Percentiles rank a stretch among this genome's conserved stretches.
Conservation (phyloP, 92 coral and sea anemone species). For the Epizoanthus stellaris region DNA sequence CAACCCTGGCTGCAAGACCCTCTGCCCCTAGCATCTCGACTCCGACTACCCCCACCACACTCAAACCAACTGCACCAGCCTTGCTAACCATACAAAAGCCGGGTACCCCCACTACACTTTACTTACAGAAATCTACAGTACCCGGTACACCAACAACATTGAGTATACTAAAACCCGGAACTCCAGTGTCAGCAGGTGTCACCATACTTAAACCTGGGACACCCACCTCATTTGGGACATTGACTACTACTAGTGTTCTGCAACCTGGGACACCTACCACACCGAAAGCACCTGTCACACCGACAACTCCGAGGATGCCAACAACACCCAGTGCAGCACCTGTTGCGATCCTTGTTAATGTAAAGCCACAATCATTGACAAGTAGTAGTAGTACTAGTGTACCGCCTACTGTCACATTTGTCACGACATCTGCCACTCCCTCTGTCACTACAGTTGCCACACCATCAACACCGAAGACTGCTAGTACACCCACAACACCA, state of each 20-base stretch:
- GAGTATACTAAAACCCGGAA: conserved; percentile 36
- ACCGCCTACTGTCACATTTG: conserved; percentile 13
- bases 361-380: neutral
- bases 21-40: conserved; percentile 82
- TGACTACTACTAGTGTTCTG: neutral
- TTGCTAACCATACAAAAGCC: conserved; percentile 69
- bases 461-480: conserved; percentile 6
- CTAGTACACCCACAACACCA: neutral
- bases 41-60: conserved; percentile 69
- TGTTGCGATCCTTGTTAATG: conserved; percentile 26
- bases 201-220: conserved; percentile 26
- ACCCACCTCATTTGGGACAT: conserved; percentile 16
- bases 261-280: conserved; percentile 16
- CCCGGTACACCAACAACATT: conserved; percentile 43
- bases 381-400: neutral
- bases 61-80: conserved; percentile 61
- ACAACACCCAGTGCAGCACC: conserved; percentile 2
- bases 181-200: conserved; percentile 37
- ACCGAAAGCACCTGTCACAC: conserved; percentile 25
- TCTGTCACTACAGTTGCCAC: conserved; percentile 13
- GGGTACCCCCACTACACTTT: conserved; percentile 68
- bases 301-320: conserved; percentile 29
- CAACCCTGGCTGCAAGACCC: conserved; percentile 49
- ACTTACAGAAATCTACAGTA: conserved; percentile 23
- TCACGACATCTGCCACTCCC: neutral